Conservation (phyloP, 2,113 vertebrate genomes). For the Myxocyprinus asiaticus region DNA sequence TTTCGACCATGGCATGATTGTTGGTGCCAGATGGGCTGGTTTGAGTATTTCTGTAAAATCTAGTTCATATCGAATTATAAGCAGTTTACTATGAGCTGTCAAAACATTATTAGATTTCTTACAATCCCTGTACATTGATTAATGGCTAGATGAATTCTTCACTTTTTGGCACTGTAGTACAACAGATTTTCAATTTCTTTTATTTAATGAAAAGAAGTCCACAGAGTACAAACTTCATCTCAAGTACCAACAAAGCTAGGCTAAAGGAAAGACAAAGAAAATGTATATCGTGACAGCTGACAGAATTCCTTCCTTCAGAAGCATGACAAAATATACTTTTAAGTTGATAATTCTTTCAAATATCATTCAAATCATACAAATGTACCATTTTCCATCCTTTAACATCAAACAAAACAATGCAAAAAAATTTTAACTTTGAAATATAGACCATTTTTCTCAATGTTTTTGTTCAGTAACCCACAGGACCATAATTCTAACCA, state of each 20-base stretch:
- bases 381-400: slow-evolving; percentile 20
- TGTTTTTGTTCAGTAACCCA: slow-evolving; percentile 27
- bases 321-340: neutral
- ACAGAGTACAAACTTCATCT: neutral
- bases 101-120: too few species aligned
- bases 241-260: too few species aligned
- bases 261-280: neutral
- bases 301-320: neutral
- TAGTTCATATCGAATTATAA: too few species aligned
- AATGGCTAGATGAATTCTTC: too few species aligned
- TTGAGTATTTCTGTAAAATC: too few species aligned
- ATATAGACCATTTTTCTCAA: neutral
- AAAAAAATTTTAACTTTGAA: slow-evolving; percentile 2
- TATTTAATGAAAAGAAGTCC: neutral
- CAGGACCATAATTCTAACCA: slow-evolving; percentile 38
- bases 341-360: slow-evolving; percentile 7
- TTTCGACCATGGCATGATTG: too few species aligned
- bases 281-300: neutral
- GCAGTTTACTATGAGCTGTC: too few species aligned
- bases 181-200: too few species aligned
- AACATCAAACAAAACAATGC: slow-evolving; percentile 24
- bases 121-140: too few species aligned
- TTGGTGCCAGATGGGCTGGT: too few species aligned
- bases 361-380: slow-evolving; percentile 8
- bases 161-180: too few species aligned